Percentiles rank a stretch among this genome's conserved stretches.
These are phyloP conservation scores for Prorops nasuta DNA, from an alignment of 1,140 invertebrate species.

Conservation along the genomic window DNA sequence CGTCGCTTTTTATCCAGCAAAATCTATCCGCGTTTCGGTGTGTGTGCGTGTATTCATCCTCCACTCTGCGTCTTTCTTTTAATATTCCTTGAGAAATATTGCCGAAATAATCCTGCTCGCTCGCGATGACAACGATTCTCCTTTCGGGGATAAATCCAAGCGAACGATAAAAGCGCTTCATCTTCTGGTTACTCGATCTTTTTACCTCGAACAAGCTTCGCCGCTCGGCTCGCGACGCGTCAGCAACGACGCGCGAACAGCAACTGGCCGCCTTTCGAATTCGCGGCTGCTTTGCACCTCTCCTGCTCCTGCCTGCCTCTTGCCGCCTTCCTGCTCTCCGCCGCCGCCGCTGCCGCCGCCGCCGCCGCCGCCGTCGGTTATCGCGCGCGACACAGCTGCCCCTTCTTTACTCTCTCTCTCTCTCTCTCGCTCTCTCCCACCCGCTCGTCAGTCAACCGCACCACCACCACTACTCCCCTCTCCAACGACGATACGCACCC, in stretches of 20 bases:
- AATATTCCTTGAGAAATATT: no score
- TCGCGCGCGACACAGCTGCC: constrained; percentile 35
- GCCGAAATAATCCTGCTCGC: no score
- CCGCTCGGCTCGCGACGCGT: constrained; percentile 20
- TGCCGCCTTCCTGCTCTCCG: no score
- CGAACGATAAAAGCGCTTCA: no score
- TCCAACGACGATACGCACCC: not conserved
- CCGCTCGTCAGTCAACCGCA: constrained; percentile 1
- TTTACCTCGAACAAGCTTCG: constrained; percentile 14
- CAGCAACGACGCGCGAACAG: constrained; percentile 44
- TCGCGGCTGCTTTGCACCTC: constrained; percentile 53
- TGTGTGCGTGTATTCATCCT: no score
- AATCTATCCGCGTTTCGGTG: no score
- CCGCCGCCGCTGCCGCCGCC: no score
- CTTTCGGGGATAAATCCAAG: no score
- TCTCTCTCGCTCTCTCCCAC: constrained; percentile 7
- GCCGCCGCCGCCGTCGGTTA: constrained; percentile 43
- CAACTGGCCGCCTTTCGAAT: constrained; percentile 53
- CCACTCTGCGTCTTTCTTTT: no score
- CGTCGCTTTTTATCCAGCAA: no score
- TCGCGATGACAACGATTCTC: no score
- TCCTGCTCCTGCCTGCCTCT: no score
- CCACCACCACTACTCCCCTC: constrained; percentile 4
- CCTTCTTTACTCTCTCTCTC: constrained; percentile 6
- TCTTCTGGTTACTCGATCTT: constrained; percentile 1